Base-by-base conservation (phyloP, 1,140 invertebrate genomes). In the Drosophila nebulosa region DNA sequence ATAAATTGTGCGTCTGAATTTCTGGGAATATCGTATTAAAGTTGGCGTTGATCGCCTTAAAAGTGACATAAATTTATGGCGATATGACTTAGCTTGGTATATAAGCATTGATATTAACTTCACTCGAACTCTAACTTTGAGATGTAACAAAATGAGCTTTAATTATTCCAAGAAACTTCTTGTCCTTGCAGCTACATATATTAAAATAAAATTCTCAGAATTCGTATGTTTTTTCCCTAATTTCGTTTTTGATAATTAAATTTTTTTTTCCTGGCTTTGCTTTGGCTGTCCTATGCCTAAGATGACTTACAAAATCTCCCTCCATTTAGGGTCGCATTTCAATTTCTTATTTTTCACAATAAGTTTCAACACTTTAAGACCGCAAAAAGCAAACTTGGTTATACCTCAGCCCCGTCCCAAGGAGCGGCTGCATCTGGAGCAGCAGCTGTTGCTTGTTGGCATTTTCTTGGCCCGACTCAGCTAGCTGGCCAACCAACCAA, bases 381-480 rank as follows among this genome's bases (percentile, higher is more conserved):
- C 73, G 61, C 65, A 74, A 74, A 69, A 78, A 55, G 67, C 61
- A 55, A 42, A 59, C 14, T 59, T 53, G 24, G 51, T 53, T 53
- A 16, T 30, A 16, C 16, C 14, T 53, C n/a, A 53, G n/a, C 9
- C 26, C 16, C 4, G 16, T 9, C 16, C 10, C 1, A 3, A 46
- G 18, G 16, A 21, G 16, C 39, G 16, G 24, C 36, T 36, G 42
- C 52, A 55, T 14, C n/a, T 7, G 32, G n/a, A 46, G 32, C 35
- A 73, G 76, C 80, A 78, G 68, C 80, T 86, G 80, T 80, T 79
- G 81, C 77, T 69, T 27, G 79, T 72, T 69, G 73, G 58, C 77
- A 55, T 74, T 77, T 81, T 67, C 73, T 77, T 76, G 65, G 57
- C 36, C 18, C 55, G 64, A 76, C 64, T 69, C 39, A 46, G 39